Percentiles rank a stretch among this genome's conserved stretches.
Evolutionary conservation across 1,140 invertebrate genomes (phyloP).

Genomic region (Drosophila miranda): DNA sequence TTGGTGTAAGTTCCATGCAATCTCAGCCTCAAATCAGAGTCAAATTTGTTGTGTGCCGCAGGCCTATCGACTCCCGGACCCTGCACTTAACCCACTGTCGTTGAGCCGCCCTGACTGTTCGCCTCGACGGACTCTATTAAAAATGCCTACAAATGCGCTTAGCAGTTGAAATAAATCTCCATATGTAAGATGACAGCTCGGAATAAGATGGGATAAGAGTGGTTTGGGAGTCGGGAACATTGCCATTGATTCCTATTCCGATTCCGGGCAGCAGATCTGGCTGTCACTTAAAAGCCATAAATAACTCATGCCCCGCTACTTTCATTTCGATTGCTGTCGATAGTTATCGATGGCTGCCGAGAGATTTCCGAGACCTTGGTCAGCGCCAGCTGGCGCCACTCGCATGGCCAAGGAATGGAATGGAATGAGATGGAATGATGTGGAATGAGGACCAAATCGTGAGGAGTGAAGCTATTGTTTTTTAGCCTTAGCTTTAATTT

Average conservation of each 20-base stretch:
- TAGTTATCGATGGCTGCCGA: constrained; percentile 55
- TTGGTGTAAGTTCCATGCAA: constrained; percentile 12
- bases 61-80: constrained; percentile 10
- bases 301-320: constrained; percentile 68
- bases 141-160: constrained; percentile 77
- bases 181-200: constrained; percentile 70
- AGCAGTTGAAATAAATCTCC: constrained; percentile 72
- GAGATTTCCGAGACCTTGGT: not conserved
- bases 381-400: constrained; percentile 60
- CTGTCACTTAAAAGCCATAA: constrained; percentile 76
- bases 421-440: not conserved
- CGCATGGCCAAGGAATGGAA: constrained; percentile 38
- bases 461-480: too few species aligned
- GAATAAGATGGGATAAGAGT: not conserved
- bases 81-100: constrained; percentile 59
- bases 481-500: too few species aligned
- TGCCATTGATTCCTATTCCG: not conserved
- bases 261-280: constrained; percentile 32
- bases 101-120: constrained; percentile 10
- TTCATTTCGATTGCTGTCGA: constrained; percentile 68
- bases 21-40: constrained; percentile 49
- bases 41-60: constrained; percentile 50
- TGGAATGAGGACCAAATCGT: not conserved
- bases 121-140: constrained; percentile 64
- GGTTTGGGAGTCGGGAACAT: not conserved